Base-by-base conservation (phyloP, 2,797 vertebrate species). In the Masticophis lateralis region DNA sequence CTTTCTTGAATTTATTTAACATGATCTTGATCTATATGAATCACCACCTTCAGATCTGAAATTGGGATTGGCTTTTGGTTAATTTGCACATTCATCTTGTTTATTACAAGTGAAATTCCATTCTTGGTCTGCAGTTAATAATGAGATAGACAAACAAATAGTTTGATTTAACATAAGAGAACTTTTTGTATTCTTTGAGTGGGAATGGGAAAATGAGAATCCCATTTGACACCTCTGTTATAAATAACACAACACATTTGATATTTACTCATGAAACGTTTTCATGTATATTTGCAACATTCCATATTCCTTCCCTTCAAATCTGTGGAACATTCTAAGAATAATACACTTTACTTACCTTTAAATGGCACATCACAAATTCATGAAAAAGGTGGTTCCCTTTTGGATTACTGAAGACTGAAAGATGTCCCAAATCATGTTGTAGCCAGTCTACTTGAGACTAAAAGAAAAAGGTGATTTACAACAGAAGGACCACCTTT, bases 401-500 rank as follows among this genome's bases (percentile, higher is more conserved):
- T 88, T 88, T 92, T 57, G 51, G 4, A 57, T 12, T 47, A 9
- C n/a, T 88, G 91, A 92, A 88, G 32, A 92, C 86, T 20, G 91
- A 92, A 69, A 69, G 91, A 27, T 92, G 91, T 10, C 91, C 91
- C 86, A 92, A 57, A 27, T 92, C 91, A 43, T 92, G 91, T 63
- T 92, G 86, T 8, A 92, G 51, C n/a, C n/a, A 92, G 10, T 28
- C 20, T 92, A n/a, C 28, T 55, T 92, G 91, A 51, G 60, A 66
- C 91, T 92, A 51, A 56, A 92, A 88, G 7, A 22, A 57, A 43
- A 59, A 20, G n/a, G 7, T 32, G 43, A 28, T 18, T 88, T n/a
- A 56, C 59, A 87, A 66, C 5, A 91, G 8, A 37, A 69, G 20
- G 53, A 13, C 51, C n/a, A 37, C 16, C 60, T 63, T 87, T 55